Percentiles rank a stretch among this genome's conserved stretches.
Evolutionary conservation across 2,797 vertebrate genomes (phyloP).

Genomic region (Crypturellus tataupa): DNA sequence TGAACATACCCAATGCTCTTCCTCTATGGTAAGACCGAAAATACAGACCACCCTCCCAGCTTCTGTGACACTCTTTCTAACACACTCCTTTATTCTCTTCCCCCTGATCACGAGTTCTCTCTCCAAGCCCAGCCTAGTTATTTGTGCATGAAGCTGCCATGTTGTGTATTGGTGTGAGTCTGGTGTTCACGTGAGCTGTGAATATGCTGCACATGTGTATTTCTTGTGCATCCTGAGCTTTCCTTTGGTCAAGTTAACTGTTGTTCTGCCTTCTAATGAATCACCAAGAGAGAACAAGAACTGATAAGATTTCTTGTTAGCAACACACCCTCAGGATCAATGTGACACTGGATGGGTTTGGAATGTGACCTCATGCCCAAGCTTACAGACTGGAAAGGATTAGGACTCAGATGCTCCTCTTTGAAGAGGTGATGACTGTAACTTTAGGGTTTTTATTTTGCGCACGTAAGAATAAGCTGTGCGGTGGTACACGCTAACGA

Average conservation of each 20-base stretch:
- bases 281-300: constrained; percentile 82
- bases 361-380: neutral
- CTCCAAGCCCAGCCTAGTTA: constrained; percentile 78
- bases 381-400: neutral
- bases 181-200: constrained; percentile 77
- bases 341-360: neutral
- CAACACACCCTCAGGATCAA: neutral
- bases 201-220: constrained; percentile 76
- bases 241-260: constrained; percentile 72
- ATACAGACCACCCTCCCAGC: constrained; percentile 78
- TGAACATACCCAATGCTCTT: constrained; percentile 96
- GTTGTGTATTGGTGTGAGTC: constrained; percentile 78
- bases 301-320: constrained; percentile 76
- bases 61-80: constrained; percentile 80
- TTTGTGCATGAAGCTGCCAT: constrained; percentile 81
- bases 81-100: constrained; percentile 76
- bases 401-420: neutral
- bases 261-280: constrained; percentile 72
- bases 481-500: neutral
- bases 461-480: neutral
- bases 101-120: constrained; percentile 70
- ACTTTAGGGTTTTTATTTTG: accelerated
- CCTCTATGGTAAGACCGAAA: constrained; percentile 98
- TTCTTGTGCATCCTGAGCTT: constrained; percentile 77
- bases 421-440: neutral